phyloP scores from a whole-genome alignment of 2,888 invertebrate genomes.

The Drosophila colorata region DNA sequence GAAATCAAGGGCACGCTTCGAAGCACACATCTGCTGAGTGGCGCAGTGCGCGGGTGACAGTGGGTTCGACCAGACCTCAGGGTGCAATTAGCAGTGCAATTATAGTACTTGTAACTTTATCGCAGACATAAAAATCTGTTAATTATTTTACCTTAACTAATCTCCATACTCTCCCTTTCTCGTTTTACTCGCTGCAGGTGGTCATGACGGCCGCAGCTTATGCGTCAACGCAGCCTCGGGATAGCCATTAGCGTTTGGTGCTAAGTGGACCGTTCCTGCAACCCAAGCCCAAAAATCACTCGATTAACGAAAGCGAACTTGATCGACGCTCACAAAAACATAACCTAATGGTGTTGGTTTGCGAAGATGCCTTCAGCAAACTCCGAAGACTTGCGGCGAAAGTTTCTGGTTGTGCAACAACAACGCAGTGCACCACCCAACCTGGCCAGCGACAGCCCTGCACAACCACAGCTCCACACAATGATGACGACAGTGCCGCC shows the following conservation, averaged over 20 bases:
- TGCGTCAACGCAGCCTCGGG: conserved; percentile 21
- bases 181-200: conserved; percentile 17
- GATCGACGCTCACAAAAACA: conserved; percentile 1
- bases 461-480: conserved; percentile 27
- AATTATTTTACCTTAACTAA: conserved; percentile 21
- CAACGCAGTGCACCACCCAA: conserved; percentile 82
- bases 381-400: conserved; percentile 85
- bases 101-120: conserved; percentile 17
- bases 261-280: conserved; percentile 38
- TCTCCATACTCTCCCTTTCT: neutral
- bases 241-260: conserved; percentile 29
- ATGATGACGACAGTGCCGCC: conserved; percentile 39
- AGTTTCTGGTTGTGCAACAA: conserved; percentile 83
- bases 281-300: conserved; percentile 24
- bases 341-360: conserved; percentile 82
- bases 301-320: conserved; percentile 26
- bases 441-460: conserved; percentile 53
- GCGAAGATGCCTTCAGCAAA: conserved; percentile 84
- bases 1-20: conserved; percentile 62
- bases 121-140: conserved; percentile 7
- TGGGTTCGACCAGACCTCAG: conserved; percentile 46
- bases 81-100: conserved; percentile 14
- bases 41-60: conserved; percentile 4
- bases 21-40: conserved; percentile 24
- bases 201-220: conserved; percentile 28